phyloP scores from a whole-genome alignment of 2,888 invertebrate genomes.

The Nemapogon koenigi region DNA sequence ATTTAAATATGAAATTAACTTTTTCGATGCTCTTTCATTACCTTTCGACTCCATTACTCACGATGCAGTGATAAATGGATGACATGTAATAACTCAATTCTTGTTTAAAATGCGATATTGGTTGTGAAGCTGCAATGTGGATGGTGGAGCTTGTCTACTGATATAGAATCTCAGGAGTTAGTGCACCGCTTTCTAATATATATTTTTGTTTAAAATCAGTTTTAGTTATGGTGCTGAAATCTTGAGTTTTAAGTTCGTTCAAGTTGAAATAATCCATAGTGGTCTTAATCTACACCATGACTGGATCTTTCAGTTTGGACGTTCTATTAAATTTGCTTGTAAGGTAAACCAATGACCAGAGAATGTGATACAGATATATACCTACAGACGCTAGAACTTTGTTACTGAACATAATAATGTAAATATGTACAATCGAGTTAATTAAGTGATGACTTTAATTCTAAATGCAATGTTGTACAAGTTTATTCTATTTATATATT shows the following conservation, averaged over 20 bases:
- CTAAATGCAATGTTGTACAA: conserved; percentile 64
- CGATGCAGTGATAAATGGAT: conserved; percentile 50
- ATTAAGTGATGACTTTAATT: conserved; percentile 50
- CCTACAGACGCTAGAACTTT: conserved; percentile 63
- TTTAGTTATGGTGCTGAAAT: too few relatives aligned
- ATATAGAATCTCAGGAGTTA: background rate
- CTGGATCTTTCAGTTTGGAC: background rate
- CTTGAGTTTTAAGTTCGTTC: too few relatives aligned
- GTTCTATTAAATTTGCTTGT: background rate
- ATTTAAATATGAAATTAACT: conserved; percentile 58
- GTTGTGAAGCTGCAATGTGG: too few relatives aligned
- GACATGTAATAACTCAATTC: conserved; percentile 56
- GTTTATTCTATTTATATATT: conserved; percentile 55
- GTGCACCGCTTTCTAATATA: background rate
- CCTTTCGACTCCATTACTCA: conserved; percentile 51
- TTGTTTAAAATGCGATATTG: conserved; percentile 31
- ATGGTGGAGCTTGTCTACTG: background rate
- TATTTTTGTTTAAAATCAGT: background rate
- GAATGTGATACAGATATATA: conserved; percentile 61
- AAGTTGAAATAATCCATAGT: too few relatives aligned
- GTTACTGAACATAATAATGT: conserved; percentile 59
- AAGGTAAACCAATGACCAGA: conserved; percentile 22
- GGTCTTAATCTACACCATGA: too few relatives aligned
- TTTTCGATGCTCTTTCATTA: conserved; percentile 52
- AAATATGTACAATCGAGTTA: conserved; percentile 61